phyloP scores from a whole-genome alignment of 2,113 vertebrate species.

The Anhinga rufa region DNA sequence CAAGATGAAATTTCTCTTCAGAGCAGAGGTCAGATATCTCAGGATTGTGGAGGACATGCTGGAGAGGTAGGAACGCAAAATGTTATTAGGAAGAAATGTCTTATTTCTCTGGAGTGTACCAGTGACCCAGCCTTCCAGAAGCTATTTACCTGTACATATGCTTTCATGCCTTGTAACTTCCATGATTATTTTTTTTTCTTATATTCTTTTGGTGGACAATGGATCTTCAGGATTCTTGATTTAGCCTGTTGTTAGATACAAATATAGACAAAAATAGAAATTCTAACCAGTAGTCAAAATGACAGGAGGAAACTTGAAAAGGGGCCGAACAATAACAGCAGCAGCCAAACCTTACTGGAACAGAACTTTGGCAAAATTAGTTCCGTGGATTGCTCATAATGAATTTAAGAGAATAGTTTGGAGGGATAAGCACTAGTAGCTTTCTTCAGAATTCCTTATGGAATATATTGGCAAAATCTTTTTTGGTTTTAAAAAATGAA shows the following conservation, averaged over 20 bases:
- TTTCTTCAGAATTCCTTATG: background rate
- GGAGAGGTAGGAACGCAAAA: background rate
- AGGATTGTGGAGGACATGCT: background rate
- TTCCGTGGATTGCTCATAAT: background rate
- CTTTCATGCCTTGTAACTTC: background rate
- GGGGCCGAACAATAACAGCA: background rate
- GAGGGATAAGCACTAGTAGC: background rate
- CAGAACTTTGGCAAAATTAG: background rate
- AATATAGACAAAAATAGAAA: background rate
- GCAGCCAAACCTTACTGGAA: background rate
- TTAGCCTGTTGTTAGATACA: background rate
- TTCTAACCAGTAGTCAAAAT: background rate
- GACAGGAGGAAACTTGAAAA: background rate
- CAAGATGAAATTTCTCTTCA: background rate
- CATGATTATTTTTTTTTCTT: background rate
- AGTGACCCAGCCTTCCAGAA: background rate
- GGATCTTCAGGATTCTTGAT: background rate
- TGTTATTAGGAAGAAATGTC: background rate
- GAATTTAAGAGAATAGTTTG: background rate
- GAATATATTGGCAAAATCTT: background rate
- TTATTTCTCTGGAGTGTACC: background rate
- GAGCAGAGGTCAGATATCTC: background rate
- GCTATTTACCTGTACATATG: background rate
- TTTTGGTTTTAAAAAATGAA: background rate
- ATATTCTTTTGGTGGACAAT: background rate